phyloP scores from a whole-genome alignment of 2,888 invertebrate genomes.

The Lithophane ornitopus region DNA sequence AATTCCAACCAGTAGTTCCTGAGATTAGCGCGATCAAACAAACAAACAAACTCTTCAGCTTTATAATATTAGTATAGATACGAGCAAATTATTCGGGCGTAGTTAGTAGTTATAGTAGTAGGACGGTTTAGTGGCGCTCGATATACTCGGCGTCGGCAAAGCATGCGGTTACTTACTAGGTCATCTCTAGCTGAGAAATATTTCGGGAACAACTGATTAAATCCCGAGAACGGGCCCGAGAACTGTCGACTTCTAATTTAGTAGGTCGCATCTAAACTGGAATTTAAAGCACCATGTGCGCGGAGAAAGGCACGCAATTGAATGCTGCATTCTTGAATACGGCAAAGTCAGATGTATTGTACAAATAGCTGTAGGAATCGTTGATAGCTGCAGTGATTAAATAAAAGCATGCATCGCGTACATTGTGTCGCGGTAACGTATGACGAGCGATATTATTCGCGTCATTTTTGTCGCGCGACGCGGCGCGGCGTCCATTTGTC shows the following conservation, averaged over 20 bases:
- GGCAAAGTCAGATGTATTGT: conserved; percentile 1
- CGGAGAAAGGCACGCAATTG: conserved; percentile 9
- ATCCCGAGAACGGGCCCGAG: conserved; percentile 9
- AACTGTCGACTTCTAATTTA: conserved; percentile 23
- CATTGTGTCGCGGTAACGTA: conserved; percentile 61
- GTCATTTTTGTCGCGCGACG: conserved; percentile 54
- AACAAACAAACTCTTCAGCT: no score
- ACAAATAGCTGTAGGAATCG: not conserved
- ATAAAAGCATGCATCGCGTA: conserved; percentile 43
- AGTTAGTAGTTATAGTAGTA: no score
- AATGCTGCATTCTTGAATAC: conserved; percentile 27
- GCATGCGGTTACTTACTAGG: conserved; percentile 41
- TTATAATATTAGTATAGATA: no score
- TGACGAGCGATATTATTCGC: conserved; percentile 60
- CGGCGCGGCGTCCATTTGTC: conserved; percentile 62
- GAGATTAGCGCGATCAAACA: no score
- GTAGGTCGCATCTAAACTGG: conserved; percentile 27
- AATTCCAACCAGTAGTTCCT: no score
- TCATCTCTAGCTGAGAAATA: conserved; percentile 35
- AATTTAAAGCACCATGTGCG: conserved; percentile 23
- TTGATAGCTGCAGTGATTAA: conserved; percentile 49
- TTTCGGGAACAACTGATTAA: conserved; percentile 21
- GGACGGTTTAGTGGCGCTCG: conserved; percentile 40
- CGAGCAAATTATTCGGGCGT: conserved; percentile 34
- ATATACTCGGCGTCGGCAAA: conserved; percentile 37